Base-by-base conservation (phyloP, 2,888 invertebrate species). In the Margaritifera margaritifera region DNA sequence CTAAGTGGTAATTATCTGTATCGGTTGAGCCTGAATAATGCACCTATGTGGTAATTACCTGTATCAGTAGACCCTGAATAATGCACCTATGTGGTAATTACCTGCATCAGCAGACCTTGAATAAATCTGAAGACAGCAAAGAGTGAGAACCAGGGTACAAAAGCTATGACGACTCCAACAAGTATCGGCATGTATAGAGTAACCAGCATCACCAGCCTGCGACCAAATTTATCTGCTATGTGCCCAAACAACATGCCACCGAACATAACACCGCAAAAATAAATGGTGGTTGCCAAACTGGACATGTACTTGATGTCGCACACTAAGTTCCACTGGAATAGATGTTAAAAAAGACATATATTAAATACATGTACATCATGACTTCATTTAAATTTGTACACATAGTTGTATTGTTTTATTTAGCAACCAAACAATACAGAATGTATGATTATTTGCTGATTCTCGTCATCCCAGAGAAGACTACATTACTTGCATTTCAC, bases 251-350 rank as follows among this genome's bases (percentile, higher is more conserved):
- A 25, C n/a, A 86, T 69, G 6, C 87, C 87, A 52, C 87, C 87
- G 8, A 87, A 65, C 86, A 86, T 86, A 8, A 87, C 87, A 4
- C 87, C 87, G 62, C 79, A 71, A 72, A 87, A 87, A 75, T 87
- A 87, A n/a, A 87, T 83, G 25, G 86, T 86, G n/a, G 84, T 86
- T 31, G 86, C 82, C 50, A 86, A 72, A 15, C 75, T 75, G 15
- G 76, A 67, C 52, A 85, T 69, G 70, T 81, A 83, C 11, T 72
- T 67, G 24, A 73, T 51, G 59, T 78, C 76, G 71, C 87, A 87
- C 6, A 85, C 85, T 42, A 87, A 73, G 62, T 82, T 78, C 84
- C 85, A 87, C 87, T 87, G 82, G 59, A 81, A 80, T 51, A 42
- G 53, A 53, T 25, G 62, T 59, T 15, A 53, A 2, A 61, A 53